Percentiles rank a stretch among this genome's conserved stretches.
These are phyloP conservation scores for Garrulus glandarius DNA, from an alignment of 2,797 vertebrate species.

Conservation along the genomic window DNA sequence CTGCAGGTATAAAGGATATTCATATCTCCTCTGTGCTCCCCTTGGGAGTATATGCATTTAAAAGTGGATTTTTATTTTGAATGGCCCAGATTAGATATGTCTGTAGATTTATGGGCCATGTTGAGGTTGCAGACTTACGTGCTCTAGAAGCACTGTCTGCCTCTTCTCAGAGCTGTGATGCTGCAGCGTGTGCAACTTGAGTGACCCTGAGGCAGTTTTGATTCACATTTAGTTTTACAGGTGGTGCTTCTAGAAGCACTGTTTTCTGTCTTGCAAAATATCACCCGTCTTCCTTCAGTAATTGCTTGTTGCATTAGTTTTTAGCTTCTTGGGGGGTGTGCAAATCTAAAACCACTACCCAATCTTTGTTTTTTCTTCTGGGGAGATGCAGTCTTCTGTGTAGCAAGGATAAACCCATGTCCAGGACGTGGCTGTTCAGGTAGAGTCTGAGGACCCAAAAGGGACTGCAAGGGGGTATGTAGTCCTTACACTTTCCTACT, in stretches of 20 bases:
- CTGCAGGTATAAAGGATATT: neutral
- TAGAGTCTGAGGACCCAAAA: neutral
- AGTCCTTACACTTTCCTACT: neutral
- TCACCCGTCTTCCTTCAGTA: neutral
- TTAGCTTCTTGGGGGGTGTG: neutral
- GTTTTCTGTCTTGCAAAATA: neutral
- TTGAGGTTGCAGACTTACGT: neutral
- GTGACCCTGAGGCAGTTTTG: neutral
- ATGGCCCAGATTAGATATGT: accelerated
- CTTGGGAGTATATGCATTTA: neutral
- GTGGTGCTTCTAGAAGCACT: neutral
- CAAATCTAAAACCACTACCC: neutral
- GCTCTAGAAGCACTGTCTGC: neutral
- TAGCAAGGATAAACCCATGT: neutral
- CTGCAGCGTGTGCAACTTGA: accelerated
- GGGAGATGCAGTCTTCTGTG: neutral
- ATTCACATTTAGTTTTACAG: neutral
- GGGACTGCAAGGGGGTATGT: accelerated
- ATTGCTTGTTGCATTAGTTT: neutral
- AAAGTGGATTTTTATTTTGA: neutral
- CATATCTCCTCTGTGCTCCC: neutral
- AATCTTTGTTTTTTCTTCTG: neutral
- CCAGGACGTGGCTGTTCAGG: neutral
- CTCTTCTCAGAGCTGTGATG: neutral
- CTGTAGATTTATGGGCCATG: neutral